Base-by-base conservation (phyloP, 2,113 vertebrate species). In the Pipra filicauda region DNA sequence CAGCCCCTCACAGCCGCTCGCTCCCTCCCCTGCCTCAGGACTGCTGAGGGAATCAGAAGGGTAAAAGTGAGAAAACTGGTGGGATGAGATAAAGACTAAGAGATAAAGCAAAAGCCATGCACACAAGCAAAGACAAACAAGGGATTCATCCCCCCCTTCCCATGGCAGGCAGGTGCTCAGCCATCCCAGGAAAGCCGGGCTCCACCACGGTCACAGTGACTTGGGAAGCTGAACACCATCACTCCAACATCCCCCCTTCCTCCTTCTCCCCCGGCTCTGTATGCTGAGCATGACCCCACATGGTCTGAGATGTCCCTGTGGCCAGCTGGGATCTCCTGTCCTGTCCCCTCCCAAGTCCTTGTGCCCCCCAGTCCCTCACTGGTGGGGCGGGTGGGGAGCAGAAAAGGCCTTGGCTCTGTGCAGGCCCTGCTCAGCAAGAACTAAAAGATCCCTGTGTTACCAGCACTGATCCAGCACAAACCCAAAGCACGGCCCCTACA, bases 1-100 rank as follows among this genome's bases (percentile, higher is more conserved):
- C 15, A 82, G 80, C 35, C 16, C 65, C 0, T 0, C 5, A 3
- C 6, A 62, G 49, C 69, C 0, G 0, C 51, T 65, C 0, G 0
- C 22, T 12, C 26, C 5, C 3, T 46, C 3, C 7, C 6, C 24
- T 19, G 46, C 37, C 1, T 1, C 6, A 19, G 49, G 51, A 15
- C 16, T 28, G 10, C n/a, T 10, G 14, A 66, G 35, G 26, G 37
- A 71, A 55, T 39, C 0, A 0, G 39, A 66, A 65, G 17, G 12
- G n/a, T 85, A 17, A 23, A 54, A 85, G 27, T 43, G 52, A 69
- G 35, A 84, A 55, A 80, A 80, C 35, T 54, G 0, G 0, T n/a
- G 58, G 19, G 9, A 30, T 89, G 43, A 37, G 21, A 83, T 31
- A 39, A 85, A 82, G 44, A 20, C 31, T 66, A 33, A 48, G 39